Evolutionary conservation across 2,113 vertebrate genomes (phyloP), one percentile per base, ranked within the genome.

Genomic region (Delphinus delphis): DNA sequence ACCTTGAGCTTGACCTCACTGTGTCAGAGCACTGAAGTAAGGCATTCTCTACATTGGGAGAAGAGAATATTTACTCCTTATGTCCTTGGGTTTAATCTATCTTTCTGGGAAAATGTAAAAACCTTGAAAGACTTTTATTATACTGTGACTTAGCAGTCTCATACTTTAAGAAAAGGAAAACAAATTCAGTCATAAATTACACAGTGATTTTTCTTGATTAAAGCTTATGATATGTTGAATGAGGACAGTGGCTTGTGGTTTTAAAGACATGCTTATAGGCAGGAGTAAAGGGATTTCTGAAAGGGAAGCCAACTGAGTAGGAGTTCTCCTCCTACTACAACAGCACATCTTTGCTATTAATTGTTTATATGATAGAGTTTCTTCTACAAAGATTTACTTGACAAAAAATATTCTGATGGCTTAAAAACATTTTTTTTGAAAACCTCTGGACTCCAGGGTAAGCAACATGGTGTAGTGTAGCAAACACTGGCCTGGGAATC

Each of bases 91-190:
- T 76, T 95, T 20, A 50, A 50, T 68, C 33, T 90, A 1, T 90
- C 67, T 96, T 88, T 84, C 36, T 92, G 33, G 26, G 23, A 77
- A 70, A 74, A 89, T 23, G 5, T 53, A 50, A 92, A 85, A 86
- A 18, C 23, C 55, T 38, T 81, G 62, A 81, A 87, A 83, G n/a
- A 50, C 28, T 67, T 77, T 79, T 50, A 28, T 77, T 95, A 17
- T n/a, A 20, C 53, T 92, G 93, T 50, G 74, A 85, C 14, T 91
- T 93, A 74, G 70, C 28, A 93, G 36, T 74, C 28, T 58, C 14
- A 67, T 89, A 25, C 62, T 93, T 81, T 87, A 79, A 90, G 53
- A 85, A 96, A 63, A 82, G 44, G 67, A 85, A 77, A 68, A 53
- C 47, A 91, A 70, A 50, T 88, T 77, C 17, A 94, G 14, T 79